Conservation (phyloP, 2,797 vertebrate species). For the Carcharodon carcharias region DNA sequence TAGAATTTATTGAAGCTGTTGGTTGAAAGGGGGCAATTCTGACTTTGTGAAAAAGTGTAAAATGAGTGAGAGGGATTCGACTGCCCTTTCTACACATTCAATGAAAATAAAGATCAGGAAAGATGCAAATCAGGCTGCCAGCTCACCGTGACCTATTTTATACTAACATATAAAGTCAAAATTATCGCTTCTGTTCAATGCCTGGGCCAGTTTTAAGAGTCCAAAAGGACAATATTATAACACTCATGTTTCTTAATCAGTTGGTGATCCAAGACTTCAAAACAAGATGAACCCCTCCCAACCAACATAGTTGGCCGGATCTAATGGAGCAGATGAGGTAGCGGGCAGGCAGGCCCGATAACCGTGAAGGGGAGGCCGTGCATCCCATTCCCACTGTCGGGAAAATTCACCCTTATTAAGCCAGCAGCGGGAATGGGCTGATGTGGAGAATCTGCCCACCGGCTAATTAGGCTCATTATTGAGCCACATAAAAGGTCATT, state of each 20-base stretch:
- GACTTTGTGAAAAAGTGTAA: neutral
- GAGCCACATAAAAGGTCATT: neutral
- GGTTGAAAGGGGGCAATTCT: neutral
- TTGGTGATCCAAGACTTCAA: neutral
- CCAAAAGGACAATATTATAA: neutral
- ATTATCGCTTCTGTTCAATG: neutral
- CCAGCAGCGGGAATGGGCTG: neutral
- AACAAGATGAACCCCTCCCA: too few relatives aligned
- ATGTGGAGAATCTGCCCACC: too few relatives aligned
- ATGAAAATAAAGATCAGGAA: neutral
- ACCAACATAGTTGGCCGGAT: neutral
- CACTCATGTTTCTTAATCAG: neutral
- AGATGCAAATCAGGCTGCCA: neutral
- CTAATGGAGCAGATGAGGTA: neutral
- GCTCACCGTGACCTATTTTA: neutral
- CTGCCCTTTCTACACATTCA: neutral
- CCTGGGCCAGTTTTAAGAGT: neutral
- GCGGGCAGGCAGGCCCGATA: neutral
- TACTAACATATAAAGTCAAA: neutral
- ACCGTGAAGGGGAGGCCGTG: neutral
- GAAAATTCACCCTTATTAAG: neutral
- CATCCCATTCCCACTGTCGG: neutral
- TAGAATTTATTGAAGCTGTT: neutral
- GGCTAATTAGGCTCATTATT: neutral
- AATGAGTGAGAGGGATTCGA: neutral